Conservation (phyloP, 2,797 vertebrate species). For the Macropodus opercularis region DNA sequence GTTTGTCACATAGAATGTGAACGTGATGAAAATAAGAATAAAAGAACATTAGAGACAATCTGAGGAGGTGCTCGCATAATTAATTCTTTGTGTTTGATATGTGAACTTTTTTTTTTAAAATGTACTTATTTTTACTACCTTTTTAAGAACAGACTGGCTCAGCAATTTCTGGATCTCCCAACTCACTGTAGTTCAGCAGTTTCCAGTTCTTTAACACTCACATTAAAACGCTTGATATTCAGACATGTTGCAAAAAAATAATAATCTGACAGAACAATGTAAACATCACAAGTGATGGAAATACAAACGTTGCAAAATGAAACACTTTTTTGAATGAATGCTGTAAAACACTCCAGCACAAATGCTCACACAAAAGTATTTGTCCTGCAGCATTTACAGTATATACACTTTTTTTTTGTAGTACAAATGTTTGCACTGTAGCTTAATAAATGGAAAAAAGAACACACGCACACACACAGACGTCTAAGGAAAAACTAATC, state of each 20-base stretch:
- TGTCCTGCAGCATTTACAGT: slow-evolving; percentile 26
- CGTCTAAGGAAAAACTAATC: slow-evolving; percentile 19
- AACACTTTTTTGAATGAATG: slow-evolving; percentile 33
- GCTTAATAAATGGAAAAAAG: slow-evolving; percentile 27
- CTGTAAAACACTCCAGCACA: slow-evolving; percentile 19
- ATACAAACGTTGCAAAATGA: slow-evolving; percentile 30
- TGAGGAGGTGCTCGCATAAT: slow-evolving; percentile 7
- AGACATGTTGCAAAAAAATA: slow-evolving; percentile 22
- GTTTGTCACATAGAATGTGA: no score
- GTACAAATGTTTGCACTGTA: slow-evolving; percentile 20
- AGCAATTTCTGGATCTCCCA: not conserved
- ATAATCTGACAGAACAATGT: slow-evolving; percentile 31
- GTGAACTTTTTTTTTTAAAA: slow-evolving; percentile 1
- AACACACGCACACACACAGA: not conserved
- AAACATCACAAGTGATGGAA: slow-evolving; percentile 50
- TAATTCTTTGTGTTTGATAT: not conserved
- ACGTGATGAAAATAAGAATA: not conserved
- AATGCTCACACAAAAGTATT: slow-evolving; percentile 14
- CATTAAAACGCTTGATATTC: slow-evolving; percentile 31
- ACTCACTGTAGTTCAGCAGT: not conserved
- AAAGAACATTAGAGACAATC: slow-evolving; percentile 1
- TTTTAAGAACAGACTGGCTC: slow-evolving; percentile 5
- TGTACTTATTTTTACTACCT: not conserved
- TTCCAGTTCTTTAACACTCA: slow-evolving; percentile 40
- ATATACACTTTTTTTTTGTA: slow-evolving; percentile 3